phyloP scores from a whole-genome alignment of 2,797 vertebrate species.

The Lophius americanus region DNA sequence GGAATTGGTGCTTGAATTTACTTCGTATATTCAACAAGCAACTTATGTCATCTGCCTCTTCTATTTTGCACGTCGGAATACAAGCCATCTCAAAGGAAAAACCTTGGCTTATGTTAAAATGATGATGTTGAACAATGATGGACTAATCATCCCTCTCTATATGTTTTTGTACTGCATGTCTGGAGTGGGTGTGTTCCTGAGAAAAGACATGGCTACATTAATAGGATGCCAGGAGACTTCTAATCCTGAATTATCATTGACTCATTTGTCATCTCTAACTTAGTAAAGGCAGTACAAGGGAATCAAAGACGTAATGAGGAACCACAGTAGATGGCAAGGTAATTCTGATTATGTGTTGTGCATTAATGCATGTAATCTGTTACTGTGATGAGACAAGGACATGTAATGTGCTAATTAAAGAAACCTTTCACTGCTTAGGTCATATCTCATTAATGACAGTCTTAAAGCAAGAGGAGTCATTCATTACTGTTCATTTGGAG shows the following conservation, averaged over 20 bases:
- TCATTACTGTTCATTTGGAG: slow-evolving; percentile 61
- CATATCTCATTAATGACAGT: slow-evolving; percentile 77
- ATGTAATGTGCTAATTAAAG: slow-evolving; percentile 80
- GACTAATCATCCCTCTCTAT: slow-evolving; percentile 31
- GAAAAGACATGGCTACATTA: slow-evolving; percentile 17
- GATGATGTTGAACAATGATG: slow-evolving; percentile 20
- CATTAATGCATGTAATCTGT: slow-evolving; percentile 82
- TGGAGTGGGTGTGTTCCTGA: slow-evolving; percentile 14
- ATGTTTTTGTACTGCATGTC: slow-evolving; percentile 1
- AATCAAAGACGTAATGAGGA: slow-evolving; percentile 72
- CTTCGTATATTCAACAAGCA: no score
- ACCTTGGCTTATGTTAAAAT: slow-evolving; percentile 20
- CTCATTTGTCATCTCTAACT: slow-evolving; percentile 63
- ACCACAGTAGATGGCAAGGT: slow-evolving; percentile 49
- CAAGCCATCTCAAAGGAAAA: slow-evolving; percentile 6
- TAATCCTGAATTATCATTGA: slow-evolving; percentile 55
- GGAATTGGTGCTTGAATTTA: no score
- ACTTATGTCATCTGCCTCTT: no score
- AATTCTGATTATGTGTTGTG: slow-evolving; percentile 67
- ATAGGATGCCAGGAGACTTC: slow-evolving; percentile 29
- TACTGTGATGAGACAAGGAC: slow-evolving; percentile 78
- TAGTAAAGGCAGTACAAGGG: slow-evolving; percentile 44
- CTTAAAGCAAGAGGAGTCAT: slow-evolving; percentile 62
- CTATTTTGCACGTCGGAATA: slow-evolving; percentile 25
- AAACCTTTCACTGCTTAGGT: slow-evolving; percentile 75